Evolutionary conservation across 2,888 invertebrate genomes (phyloP), one percentile per base, ranked within the genome.

Genomic region (Mimachlamys varia): DNA sequence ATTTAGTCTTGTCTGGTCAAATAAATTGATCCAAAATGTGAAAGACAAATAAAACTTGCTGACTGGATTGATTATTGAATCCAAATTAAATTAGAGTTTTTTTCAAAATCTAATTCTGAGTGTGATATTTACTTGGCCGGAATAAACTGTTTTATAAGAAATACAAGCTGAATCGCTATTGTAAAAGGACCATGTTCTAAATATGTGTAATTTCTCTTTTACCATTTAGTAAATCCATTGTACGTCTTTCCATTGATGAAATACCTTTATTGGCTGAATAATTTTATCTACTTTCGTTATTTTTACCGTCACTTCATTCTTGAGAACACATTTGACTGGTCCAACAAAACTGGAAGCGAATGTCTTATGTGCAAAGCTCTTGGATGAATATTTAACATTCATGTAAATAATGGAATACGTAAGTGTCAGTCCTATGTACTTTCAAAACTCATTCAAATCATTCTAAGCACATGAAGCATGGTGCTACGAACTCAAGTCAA

Each of bases 131-230:
- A 76, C 22, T 76, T 76, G 76, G 76, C 76, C 76, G 33, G 76
- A 76, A 27, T 12, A 33, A 22, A 76, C 22, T 76, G 19, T 27
- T 76, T 76, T 76, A 33, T 19, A 76, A 76, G 76, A 33, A 76
- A 27, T 76, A 10, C 27, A 33, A 0, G 13, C 76, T 76, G 76
- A 76, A 33, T 27, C 76, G 33, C 33, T 10, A 27, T 33, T 76
- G 76, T 76, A 76, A 76, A 76, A 76, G 76, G 33, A 19, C 76
- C 76, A 76, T 76, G 76, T 76, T 76, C 76, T 76, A 76, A 76
- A 76, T 27, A 76, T n/a, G n/a, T 62, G 62, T 17, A 33, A 33
- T n/a, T 58, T 58, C n/a, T 58, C 58, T 53, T 53, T 53, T 5
- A 58, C 2, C 0, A 19, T 58, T 2, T n/a, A 58, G 12, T 10